Evolutionary conservation across 2,888 invertebrate species (phyloP), one percentile per base, ranked within the genome.

Genomic region (Dendrolimus houi): DNA sequence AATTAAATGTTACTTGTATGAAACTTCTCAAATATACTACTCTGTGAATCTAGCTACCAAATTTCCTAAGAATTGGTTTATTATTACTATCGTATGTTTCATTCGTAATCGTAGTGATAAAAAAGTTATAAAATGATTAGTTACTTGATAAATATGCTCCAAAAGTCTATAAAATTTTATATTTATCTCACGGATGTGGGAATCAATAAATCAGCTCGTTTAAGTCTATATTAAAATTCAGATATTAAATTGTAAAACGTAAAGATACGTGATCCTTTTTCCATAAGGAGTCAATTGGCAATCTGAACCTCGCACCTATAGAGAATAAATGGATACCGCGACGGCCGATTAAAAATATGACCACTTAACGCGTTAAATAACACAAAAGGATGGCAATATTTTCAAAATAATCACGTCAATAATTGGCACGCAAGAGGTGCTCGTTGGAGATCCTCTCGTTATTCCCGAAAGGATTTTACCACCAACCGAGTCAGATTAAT

Each of bases 361-460:
- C 80, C 79, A 71, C 78, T 78, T 84, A 75, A 75, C 67, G 79
- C 79, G 81, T 82, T 84, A 83, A 88, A 87, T 83, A 85, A 81
- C 76, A 80, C 81, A 85, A 83, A 84, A 81, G 78, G 77, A 74
- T 61, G 75, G 79, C 79, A 81, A 88, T 89, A 89, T 86, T 85
- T 90, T 89, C 79, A 85, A 87, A 83, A 87, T 89, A 89, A 89
- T 87, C 85, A 87, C 88, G 82, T 82, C 86, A 87, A 90, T 90
- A 90, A 90, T 89, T 89, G 89, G 87, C 87, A 87, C 85, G 85
- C 83, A 79, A 81, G 78, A 64, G 60, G 66, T 72, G 71, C 75
- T 76, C 69, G 77, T 73, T 75, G 68, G 69, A 72, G 76, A 79
- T 78, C 83, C 72, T 84, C 83, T 85, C 84, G 85, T 89, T 89